These are phyloP conservation scores for Encarsia formosa DNA, from an alignment of 2,888 invertebrate genomes.

Conservation along the genomic window DNA sequence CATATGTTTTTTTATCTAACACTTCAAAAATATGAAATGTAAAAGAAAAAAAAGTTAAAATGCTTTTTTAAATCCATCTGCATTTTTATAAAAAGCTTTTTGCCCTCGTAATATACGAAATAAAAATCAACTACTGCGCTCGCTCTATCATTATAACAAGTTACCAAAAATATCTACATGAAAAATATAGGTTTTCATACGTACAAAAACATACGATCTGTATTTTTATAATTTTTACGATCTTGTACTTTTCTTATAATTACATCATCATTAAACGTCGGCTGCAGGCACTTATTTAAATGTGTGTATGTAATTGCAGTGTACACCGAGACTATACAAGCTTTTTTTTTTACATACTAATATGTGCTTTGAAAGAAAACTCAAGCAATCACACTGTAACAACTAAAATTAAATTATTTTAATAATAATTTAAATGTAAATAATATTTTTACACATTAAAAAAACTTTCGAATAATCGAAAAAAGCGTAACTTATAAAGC, in stretches of 20 bases:
- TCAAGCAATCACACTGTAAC: neutral
- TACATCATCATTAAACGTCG: constrained; percentile 5
- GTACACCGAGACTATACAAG: too few relatives aligned
- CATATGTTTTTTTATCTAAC: too few relatives aligned
- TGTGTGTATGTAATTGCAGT: constrained; percentile 12
- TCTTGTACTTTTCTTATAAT: constrained; percentile 5
- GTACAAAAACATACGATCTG: constrained; percentile 20
- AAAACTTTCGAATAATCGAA: neutral
- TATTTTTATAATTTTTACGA: constrained; percentile 11
- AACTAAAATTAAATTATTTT: neutral
- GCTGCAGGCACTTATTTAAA: constrained; percentile 10
- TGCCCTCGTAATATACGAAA: too few relatives aligned
- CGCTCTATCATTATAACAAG: constrained; percentile 37
- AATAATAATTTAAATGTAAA: neutral
- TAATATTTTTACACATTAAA: neutral
- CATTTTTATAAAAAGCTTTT: too few relatives aligned
- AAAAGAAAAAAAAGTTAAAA: too few relatives aligned
- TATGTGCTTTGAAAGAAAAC: neutral
- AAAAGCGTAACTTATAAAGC: constrained; percentile 4
- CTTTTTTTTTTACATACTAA: neutral
- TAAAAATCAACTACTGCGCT: too few relatives aligned
- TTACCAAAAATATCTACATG: constrained; percentile 49
- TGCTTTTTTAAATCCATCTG: too few relatives aligned
- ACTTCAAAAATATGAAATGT: too few relatives aligned
- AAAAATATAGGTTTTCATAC: constrained; percentile 41